A percentile compares a stretch with the other conserved stretches of the same genome.
phyloP scores from a whole-genome alignment of 2,888 invertebrate species.

The Agrochola lychnidis region DNA sequence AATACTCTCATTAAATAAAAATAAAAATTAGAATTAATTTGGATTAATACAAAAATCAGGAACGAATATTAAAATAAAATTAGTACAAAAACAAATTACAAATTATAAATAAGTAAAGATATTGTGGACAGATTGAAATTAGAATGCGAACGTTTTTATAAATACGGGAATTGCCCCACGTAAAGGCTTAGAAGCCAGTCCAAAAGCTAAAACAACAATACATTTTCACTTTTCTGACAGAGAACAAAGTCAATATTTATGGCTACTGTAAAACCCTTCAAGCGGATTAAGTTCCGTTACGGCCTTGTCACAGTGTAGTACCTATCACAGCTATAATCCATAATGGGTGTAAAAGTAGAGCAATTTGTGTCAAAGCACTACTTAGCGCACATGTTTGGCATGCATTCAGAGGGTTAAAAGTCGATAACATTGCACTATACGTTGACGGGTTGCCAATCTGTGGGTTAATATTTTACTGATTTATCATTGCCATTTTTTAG shows the following conservation, averaged over 20 bases:
- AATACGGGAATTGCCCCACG: too few relatives aligned
- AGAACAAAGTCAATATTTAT: not conserved
- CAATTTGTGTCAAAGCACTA: slow-evolving; percentile 46
- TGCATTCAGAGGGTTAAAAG: slow-evolving; percentile 50
- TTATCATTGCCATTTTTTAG: not conserved
- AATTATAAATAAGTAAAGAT: too few relatives aligned
- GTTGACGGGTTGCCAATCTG: slow-evolving; percentile 43
- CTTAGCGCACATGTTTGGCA: slow-evolving; percentile 51
- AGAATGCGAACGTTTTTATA: too few relatives aligned
- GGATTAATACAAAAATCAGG: too few relatives aligned
- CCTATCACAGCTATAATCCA: slow-evolving; percentile 13
- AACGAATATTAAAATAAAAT: too few relatives aligned
- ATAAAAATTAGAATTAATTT: too few relatives aligned
- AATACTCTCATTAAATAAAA: too few relatives aligned
- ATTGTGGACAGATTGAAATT: too few relatives aligned
- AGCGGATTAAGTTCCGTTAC: not conserved
- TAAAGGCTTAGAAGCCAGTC: too few relatives aligned
- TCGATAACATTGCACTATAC: slow-evolving; percentile 39
- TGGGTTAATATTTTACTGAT: not conserved
- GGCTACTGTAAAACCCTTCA: not conserved
- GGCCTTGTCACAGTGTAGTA: not conserved
- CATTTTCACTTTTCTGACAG: not conserved
- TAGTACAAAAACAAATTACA: too few relatives aligned
- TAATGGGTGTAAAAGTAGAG: slow-evolving; percentile 28
- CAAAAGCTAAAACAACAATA: too few relatives aligned